Conservation (phyloP, 2,888 invertebrate genomes). For the Eupithecia centaureata region DNA sequence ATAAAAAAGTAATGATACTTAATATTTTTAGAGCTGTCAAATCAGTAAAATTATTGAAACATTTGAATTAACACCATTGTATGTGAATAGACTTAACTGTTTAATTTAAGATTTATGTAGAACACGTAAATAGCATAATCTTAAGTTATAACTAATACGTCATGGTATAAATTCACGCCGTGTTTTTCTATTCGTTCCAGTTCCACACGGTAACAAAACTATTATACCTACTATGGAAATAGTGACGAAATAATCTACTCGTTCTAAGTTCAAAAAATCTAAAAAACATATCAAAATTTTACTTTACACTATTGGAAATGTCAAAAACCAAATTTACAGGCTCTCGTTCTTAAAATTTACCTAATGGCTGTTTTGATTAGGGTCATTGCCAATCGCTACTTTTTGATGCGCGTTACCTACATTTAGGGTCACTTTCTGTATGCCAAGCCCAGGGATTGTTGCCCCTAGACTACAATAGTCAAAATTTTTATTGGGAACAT, state of each 20-base stretch:
- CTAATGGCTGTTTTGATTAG: neutral
- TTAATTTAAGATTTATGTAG: neutral
- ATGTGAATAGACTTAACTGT: neutral
- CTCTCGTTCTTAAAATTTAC: neutral
- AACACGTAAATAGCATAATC: conserved; percentile 10
- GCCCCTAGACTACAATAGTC: too few species aligned
- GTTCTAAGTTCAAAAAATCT: neutral
- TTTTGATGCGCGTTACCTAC: neutral
- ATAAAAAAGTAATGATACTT: neutral
- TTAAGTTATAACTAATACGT: conserved; percentile 6
- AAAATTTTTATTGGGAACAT: too few species aligned
- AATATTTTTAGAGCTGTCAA: neutral
- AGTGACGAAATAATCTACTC: neutral
- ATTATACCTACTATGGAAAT: conserved; percentile 2
- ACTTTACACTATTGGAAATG: neutral
- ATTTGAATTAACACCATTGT: neutral
- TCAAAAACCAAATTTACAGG: neutral
- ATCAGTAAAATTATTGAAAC: neutral
- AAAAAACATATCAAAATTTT: neutral
- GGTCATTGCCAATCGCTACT: neutral
- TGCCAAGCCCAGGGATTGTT: too few species aligned
- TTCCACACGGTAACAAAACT: conserved; percentile 33
- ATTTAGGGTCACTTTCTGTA: neutral
- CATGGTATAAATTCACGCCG: conserved; percentile 26
- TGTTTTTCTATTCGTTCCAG: conserved; percentile 36